Evolutionary conservation across 2,797 vertebrate genomes (phyloP).

Genomic region (Pangasius larnaudii): DNA sequence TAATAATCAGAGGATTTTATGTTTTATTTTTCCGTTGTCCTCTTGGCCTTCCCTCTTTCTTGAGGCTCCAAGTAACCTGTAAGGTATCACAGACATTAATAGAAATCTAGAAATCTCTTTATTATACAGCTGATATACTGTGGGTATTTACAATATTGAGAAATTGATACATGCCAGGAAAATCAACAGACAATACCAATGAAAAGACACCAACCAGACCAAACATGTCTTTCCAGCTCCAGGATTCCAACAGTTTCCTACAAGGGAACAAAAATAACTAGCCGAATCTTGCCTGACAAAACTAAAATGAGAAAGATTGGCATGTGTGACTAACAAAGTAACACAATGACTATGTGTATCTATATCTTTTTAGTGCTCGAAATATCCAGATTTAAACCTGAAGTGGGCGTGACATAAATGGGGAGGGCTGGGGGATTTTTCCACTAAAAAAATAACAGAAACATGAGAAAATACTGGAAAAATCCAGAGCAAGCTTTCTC

Average conservation of each 20-base stretch:
- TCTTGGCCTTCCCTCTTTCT: too few relatives aligned
- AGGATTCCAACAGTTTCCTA: neutral
- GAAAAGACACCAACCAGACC: neutral
- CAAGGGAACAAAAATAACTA: neutral
- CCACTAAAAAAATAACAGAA: too few relatives aligned
- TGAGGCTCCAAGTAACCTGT: too few relatives aligned
- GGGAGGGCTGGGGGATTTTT: neutral
- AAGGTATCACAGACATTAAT: too few relatives aligned
- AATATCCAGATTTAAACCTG: neutral
- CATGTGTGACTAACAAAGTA: neutral
- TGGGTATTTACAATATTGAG: neutral
- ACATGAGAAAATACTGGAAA: too few relatives aligned
- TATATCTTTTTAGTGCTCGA: neutral
- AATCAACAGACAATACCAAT: neutral
- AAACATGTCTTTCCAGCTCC: neutral
- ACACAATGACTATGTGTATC: neutral
- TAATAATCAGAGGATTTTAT: too few relatives aligned
- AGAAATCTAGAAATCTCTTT: neutral
- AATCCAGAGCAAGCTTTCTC: too few relatives aligned
- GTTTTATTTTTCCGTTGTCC: too few relatives aligned
- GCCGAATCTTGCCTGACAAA: neutral
- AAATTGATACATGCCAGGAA: neutral
- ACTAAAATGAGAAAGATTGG: neutral
- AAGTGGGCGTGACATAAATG: neutral
- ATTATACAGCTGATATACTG: neutral